Conservation (phyloP, 2,797 vertebrate genomes). For the Acomys russatus region DNA sequence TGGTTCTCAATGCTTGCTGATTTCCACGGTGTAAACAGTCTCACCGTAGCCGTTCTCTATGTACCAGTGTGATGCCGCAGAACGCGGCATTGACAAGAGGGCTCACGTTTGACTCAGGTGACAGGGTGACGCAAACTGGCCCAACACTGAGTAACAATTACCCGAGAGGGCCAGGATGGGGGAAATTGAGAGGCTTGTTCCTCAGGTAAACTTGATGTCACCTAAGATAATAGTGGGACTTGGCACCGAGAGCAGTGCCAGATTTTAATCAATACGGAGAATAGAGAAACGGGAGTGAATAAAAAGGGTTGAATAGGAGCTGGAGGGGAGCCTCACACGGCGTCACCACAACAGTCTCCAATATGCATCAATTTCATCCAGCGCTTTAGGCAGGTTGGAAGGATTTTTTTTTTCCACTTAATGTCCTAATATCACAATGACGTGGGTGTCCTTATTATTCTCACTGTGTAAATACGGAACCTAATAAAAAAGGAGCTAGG, state of each 20-base stretch:
- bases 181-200: background rate
- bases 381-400: background rate
- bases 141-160: background rate
- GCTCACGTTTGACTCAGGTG: background rate
- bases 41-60: background rate
- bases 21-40: background rate
- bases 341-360: background rate
- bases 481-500: background rate
- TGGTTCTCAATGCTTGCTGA: background rate
- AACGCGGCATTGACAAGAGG: background rate
- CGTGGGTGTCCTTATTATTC: background rate
- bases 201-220: background rate
- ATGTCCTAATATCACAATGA: background rate
- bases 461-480: slow-evolving; percentile 40
- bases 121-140: background rate
- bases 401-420: background rate
- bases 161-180: background rate
- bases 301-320: background rate
- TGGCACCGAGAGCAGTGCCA: background rate
- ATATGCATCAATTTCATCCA: background rate
- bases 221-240: background rate
- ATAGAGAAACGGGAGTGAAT: background rate
- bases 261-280: background rate
- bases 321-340: background rate
- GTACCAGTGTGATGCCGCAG: background rate